Evolutionary conservation across 2,797 vertebrate species (phyloP).

Genomic region (Oryzias dopingdopingensis): DNA sequence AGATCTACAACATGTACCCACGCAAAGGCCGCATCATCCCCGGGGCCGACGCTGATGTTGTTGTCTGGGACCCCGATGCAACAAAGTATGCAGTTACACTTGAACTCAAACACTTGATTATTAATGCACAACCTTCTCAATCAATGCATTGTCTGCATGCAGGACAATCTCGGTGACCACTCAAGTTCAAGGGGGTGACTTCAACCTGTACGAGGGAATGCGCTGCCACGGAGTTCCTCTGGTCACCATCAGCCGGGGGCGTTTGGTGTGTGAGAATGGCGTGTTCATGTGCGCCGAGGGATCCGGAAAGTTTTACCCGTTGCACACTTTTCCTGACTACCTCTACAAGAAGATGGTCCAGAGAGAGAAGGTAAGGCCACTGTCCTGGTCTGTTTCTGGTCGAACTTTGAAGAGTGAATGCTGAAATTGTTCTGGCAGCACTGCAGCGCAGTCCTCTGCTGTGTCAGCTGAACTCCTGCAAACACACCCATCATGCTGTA

Average conservation of each 20-base stretch:
- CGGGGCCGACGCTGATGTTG: conserved; percentile 90
- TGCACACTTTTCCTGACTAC: conserved; percentile 91
- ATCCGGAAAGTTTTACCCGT: conserved; percentile 92
- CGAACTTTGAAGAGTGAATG: not conserved
- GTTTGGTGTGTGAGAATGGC: conserved; percentile 90
- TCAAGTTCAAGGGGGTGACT: conserved; percentile 92
- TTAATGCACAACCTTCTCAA: not conserved
- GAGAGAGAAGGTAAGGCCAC: conserved; percentile 86
- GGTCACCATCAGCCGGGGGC: conserved; percentile 93
- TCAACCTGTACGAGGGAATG: conserved; percentile 93
- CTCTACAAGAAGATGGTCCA: conserved; percentile 99
- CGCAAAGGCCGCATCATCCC: conserved; percentile 95
- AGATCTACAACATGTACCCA: conserved; percentile 96
- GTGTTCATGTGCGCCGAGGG: conserved; percentile 97
- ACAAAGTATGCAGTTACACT: conserved; percentile 74
- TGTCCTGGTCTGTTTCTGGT: not conserved
- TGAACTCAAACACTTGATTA: not conserved
- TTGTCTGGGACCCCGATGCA: conserved; percentile 96
- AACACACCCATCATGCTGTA: conserved; percentile 26
- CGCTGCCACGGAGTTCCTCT: conserved; percentile 92
- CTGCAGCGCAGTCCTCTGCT: conserved; percentile 8
- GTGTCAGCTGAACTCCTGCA: conserved; percentile 25
- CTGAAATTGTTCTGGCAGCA: not conserved
- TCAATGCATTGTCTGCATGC: not conserved
- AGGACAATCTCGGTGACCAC: conserved; percentile 93